These are phyloP conservation scores for Amazona guildingii DNA, from an alignment of 2,113 vertebrate genomes.

Conservation along the genomic window DNA sequence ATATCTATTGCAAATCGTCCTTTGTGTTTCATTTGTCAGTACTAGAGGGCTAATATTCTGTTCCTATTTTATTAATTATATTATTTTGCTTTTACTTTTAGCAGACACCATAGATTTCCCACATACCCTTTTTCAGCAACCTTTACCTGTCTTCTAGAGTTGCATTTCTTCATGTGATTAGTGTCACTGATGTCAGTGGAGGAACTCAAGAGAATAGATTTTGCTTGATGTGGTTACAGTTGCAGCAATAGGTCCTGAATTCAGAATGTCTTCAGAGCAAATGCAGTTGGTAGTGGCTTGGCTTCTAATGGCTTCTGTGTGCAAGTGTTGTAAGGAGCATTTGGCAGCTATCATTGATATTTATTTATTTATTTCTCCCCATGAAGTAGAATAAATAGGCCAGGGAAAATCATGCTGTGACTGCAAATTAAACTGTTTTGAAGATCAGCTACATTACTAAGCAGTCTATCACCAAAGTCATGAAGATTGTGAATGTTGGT, in stretches of 20 bases:
- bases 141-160: background rate
- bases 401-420: background rate
- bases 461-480: background rate
- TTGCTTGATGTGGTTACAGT: background rate
- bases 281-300: background rate
- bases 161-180: background rate
- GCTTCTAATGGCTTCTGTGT: background rate
- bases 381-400: background rate
- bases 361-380: background rate
- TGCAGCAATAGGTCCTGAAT: background rate
- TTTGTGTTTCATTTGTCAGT: background rate
- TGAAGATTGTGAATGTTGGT: background rate
- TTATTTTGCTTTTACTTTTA: background rate
- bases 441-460: background rate
- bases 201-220: background rate
- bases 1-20: background rate
- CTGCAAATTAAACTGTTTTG: background rate
- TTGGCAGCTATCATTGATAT: background rate
- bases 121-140: background rate
- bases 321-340: background rate
- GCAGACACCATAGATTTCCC: background rate
- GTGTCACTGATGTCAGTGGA: background rate
- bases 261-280: background rate
- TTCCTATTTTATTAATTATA: background rate
- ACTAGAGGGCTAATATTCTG: background rate